Percentiles rank a stretch among this genome's conserved stretches.
Conservation (phyloP, 1,140 invertebrate genomes). For the Musca vetustissima region DNA sequence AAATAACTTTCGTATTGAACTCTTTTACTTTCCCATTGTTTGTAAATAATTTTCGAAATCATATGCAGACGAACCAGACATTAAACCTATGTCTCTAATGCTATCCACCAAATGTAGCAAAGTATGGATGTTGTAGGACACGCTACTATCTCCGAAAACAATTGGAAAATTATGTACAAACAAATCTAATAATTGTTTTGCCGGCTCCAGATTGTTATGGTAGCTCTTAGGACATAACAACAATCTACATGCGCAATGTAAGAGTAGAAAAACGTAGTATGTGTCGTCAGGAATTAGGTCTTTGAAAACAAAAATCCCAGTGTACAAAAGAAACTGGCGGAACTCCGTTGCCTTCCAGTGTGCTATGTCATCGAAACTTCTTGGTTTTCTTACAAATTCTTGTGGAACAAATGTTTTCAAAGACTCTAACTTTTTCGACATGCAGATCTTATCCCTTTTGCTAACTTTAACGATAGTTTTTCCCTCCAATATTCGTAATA, state of each 20-base stretch:
- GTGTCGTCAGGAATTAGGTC: no score
- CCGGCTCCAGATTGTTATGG: constrained; percentile 19
- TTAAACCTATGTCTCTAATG: background rate
- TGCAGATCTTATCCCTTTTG: background rate
- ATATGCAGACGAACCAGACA: background rate
- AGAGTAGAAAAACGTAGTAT: no score
- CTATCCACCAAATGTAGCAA: constrained; percentile 13
- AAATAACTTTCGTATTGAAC: no score
- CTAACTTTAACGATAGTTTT: constrained; percentile 29
- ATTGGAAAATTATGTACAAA: no score
- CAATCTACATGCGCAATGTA: no score
- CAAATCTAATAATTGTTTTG: no score
- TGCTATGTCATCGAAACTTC: constrained; percentile 46
- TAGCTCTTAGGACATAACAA: no score
- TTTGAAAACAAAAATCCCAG: constrained; percentile 10
- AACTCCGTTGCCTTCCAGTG: constrained; percentile 59
- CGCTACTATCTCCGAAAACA: no score
- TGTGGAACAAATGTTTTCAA: background rate
- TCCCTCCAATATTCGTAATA: constrained; percentile 6
- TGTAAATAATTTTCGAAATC: constrained; percentile 27
- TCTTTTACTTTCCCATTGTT: no score
- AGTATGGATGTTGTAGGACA: no score
- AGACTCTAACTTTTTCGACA: background rate
- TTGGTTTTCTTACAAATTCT: constrained; percentile 39
- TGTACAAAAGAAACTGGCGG: constrained; percentile 27